phyloP scores from a whole-genome alignment of 2,888 invertebrate genomes.

The Frankliniella fusca region DNA sequence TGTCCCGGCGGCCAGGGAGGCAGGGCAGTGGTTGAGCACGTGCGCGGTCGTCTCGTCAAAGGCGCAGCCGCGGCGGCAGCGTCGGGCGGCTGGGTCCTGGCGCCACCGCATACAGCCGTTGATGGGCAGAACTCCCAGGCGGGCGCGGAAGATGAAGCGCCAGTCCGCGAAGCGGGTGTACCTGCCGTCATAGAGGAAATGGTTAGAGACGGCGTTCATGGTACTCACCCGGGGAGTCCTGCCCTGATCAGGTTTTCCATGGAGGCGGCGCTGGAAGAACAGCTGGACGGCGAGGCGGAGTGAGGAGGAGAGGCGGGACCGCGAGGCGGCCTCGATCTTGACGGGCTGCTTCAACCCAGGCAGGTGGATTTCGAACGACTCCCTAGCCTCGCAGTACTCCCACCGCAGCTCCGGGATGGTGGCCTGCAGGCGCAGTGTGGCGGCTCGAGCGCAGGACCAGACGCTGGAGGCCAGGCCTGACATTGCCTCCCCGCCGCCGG shows the following conservation, averaged over 20 bases:
- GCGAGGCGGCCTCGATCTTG: not conserved
- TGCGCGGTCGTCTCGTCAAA: not conserved
- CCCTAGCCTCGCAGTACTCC: not conserved
- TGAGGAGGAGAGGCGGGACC: not conserved
- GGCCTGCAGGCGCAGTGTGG: not conserved
- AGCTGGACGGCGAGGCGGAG: not conserved
- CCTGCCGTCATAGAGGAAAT: slow-evolving; percentile 32
- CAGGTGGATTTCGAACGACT: not conserved
- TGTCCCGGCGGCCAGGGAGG: slow-evolving; percentile 41
- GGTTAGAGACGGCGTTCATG: slow-evolving; percentile 3
- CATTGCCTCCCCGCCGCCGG: not conserved
- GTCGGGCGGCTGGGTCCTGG: not conserved
- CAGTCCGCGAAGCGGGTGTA: slow-evolving; percentile 39
- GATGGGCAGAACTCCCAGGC: slow-evolving; percentile 34
- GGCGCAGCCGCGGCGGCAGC: not conserved
- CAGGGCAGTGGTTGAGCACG: not conserved
- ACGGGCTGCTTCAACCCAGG: not conserved
- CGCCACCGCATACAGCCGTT: not conserved
- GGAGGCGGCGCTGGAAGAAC: not conserved
- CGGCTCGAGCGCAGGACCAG: not conserved
- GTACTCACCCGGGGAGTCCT: not conserved
- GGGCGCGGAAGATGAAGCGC: slow-evolving; percentile 37
- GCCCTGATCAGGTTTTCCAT: not conserved
- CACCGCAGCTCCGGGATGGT: not conserved
- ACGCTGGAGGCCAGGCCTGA: not conserved